These are phyloP conservation scores for Acanthosepion esculentum DNA, from an alignment of 2,888 invertebrate species.

Conservation along the genomic window DNA sequence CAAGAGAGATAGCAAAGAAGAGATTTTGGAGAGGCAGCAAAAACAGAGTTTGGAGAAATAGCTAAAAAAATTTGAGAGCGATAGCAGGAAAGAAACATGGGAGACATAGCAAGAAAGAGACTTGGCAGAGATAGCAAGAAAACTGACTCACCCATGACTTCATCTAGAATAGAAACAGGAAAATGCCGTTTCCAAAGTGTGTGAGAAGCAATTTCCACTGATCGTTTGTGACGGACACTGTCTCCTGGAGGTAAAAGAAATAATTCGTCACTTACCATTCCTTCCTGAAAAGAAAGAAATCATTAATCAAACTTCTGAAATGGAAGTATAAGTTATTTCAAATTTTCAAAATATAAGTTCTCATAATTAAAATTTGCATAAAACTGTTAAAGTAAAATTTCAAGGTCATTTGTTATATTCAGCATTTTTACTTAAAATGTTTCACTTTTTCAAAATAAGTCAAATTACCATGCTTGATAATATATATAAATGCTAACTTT, in stretches of 20 bases:
- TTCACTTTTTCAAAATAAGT: no score
- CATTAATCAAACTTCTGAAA: neutral
- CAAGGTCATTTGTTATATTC: no score
- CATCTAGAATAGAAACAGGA: conserved; percentile 38
- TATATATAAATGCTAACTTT: no score
- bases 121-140: neutral
- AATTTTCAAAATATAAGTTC: neutral
- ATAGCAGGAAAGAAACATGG: neutral
- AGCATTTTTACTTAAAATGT: no score
- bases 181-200: conserved; percentile 35
- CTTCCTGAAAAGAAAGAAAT: conserved; percentile 42
- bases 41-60: neutral
- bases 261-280: conserved; percentile 45
- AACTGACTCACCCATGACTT: neutral
- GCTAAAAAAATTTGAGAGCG: neutral
- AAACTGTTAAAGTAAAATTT: no score
- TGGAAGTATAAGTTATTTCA: neutral
- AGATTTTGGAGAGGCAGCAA: neutral
- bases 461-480: no score
- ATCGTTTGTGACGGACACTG: conserved; percentile 47
- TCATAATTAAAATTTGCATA: no score
- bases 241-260: conserved; percentile 42
- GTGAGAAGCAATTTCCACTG: neutral
- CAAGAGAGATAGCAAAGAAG: neutral
- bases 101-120: neutral